These are phyloP conservation scores for Chlorodrepanis virens DNA, from an alignment of 2,113 vertebrate genomes.

Conservation along the genomic window DNA sequence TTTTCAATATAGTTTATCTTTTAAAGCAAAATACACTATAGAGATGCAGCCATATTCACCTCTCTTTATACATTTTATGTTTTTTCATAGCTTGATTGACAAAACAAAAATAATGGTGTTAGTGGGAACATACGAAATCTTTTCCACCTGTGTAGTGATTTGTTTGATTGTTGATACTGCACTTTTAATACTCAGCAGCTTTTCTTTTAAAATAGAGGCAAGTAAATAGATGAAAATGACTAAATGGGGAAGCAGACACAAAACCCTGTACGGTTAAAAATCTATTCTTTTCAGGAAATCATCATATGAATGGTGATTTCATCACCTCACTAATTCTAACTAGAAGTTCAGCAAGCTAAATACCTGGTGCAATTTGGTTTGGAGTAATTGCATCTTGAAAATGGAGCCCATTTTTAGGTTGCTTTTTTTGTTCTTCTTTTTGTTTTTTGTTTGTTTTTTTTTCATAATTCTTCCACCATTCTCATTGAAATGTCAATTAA, in stretches of 20 bases:
- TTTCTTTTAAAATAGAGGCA: neutral
- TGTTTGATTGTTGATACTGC: neutral
- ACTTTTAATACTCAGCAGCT: neutral
- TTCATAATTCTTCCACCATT: neutral
- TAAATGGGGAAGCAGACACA: neutral
- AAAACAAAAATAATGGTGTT: neutral
- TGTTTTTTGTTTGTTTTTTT: no score
- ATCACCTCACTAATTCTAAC: neutral
- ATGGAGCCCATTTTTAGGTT: neutral
- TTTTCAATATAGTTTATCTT: neutral
- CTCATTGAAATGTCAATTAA: neutral
- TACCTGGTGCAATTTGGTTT: neutral
- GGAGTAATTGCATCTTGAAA: neutral
- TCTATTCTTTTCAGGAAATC: neutral
- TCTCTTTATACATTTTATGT: neutral
- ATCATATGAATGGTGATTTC: neutral
- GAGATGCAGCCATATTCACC: neutral
- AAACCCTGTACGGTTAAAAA: neutral
- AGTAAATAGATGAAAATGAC: neutral
- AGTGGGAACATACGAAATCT: neutral
- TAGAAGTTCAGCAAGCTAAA: neutral
- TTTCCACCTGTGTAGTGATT: neutral
- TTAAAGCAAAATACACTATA: neutral
- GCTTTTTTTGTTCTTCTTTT: fast-evolving
- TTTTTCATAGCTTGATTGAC: neutral